Conservation (phyloP, 2,113 vertebrate genomes). For the Phalacrocorax carbo region DNA sequence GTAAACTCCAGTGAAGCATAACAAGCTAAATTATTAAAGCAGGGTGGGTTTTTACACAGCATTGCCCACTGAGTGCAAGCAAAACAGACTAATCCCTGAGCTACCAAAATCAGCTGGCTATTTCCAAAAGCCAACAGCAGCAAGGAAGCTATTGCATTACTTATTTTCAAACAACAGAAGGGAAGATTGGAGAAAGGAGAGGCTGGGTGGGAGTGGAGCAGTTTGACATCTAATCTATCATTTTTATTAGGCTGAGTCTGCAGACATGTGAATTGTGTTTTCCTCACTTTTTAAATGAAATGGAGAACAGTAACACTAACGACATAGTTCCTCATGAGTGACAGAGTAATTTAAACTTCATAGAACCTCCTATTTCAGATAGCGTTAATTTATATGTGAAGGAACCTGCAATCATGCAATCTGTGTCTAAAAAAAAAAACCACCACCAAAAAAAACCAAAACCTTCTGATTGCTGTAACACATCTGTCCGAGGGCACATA, state of each 20-base stretch:
- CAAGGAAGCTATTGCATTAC: neutral
- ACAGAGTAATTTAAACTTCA: slow-evolving; percentile 7
- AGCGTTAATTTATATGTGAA: neutral
- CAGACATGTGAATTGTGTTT: slow-evolving; percentile 47
- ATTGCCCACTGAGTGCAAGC: neutral
- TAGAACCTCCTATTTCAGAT: neutral
- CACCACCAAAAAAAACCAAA: neutral
- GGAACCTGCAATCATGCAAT: neutral
- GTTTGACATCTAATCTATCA: slow-evolving; percentile 46
- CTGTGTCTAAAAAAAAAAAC: neutral
- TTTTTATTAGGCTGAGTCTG: slow-evolving; percentile 59
- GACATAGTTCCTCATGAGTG: neutral
- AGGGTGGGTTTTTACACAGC: neutral
- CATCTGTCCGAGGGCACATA: neutral
- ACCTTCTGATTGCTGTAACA: neutral
- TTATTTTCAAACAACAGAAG: neutral
- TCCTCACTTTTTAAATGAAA: slow-evolving; percentile 50
- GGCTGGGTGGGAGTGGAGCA: neutral
- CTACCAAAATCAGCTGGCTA: slow-evolving; percentile 34
- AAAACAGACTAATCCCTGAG: slow-evolving; percentile 47
- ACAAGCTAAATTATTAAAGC: slow-evolving; percentile 6
- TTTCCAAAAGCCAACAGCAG: slow-evolving; percentile 45
- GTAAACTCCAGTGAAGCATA: neutral
- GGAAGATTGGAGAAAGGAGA: neutral
- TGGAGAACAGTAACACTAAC: neutral